Base-by-base conservation (phyloP, 2,888 invertebrate species). In the Drosophila austrosaltans region DNA sequence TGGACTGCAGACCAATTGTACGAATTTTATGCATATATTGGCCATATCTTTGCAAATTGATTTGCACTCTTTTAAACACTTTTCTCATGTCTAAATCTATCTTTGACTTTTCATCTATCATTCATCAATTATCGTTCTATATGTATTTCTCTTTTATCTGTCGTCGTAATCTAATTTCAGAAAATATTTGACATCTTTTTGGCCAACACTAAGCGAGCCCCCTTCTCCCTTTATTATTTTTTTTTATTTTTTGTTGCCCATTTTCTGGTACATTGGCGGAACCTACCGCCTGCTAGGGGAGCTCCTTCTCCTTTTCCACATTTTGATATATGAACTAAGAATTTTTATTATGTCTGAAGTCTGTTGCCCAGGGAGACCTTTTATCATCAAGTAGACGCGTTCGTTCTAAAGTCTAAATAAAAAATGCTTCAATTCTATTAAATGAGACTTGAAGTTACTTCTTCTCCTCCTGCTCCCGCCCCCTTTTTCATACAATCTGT, bases 321-420 rank as follows among this genome's bases (percentile, higher is more conserved):
- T 63, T 69, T 67, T 70, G 70, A 73, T 62, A 73, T 73, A 61
- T 58, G 54, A 68, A 66, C 63, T 66, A 68, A 53, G 53, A 64
- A 68, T 72, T 73, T 77, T 72, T 77, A 75, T 75, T 69, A 68
- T 59, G 66, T 63, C 65, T 39, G 30, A 40, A 58, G 71, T 66
- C 74, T 72, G 72, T 76, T 79, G 30, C 70, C 78, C 63, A n/a
- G 69, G 80, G 81, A 70, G 76, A 82, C 85, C 76, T 80, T 82
- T 82, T 72, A 80, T 78, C 44, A 57, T 25, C 70, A 65, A 12
- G 58, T 53, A 20, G 44, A 54, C 68, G 57, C 44, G 30, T 39
- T 44, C 53, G 53, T 56, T 30, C 58, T 36, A 60, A 57, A 54
- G 66, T 53, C 56, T 54, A 69, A 81, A 76, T 81, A 70, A 75